A percentile compares a stretch with the other conserved stretches of the same genome.
Conservation (phyloP, 2,113 vertebrate genomes). For the Antechinus stuartii region DNA sequence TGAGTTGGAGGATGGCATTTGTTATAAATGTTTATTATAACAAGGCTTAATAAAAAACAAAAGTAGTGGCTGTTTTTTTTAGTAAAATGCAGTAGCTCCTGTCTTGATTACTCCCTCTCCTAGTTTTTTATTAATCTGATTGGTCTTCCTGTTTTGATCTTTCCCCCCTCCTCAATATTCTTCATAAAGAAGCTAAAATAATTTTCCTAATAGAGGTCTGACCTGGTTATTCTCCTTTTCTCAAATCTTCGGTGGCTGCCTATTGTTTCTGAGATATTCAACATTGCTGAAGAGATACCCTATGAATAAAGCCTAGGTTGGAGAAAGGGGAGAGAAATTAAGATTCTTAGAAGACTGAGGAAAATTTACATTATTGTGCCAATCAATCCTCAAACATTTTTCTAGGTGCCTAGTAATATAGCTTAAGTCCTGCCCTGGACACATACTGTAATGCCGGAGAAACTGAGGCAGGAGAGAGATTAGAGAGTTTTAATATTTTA, state of each 20-base stretch:
- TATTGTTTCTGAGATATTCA: neutral
- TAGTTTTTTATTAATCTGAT: neutral
- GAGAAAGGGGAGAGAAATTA: neutral
- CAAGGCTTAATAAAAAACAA: neutral
- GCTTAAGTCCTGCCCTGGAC: neutral
- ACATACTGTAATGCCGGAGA: too few species aligned
- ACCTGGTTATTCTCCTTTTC: neutral
- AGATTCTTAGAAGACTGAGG: neutral
- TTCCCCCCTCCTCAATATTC: neutral
- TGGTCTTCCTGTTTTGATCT: neutral
- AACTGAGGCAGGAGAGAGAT: too few species aligned
- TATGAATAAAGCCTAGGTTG: neutral
- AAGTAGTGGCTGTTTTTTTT: neutral
- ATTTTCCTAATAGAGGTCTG: neutral
- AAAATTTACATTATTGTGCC: neutral
- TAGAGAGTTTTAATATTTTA: too few species aligned
- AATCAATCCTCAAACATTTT: neutral
- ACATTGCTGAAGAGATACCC: neutral
- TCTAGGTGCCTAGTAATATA: neutral
- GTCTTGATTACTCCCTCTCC: neutral
- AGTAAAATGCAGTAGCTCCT: neutral
- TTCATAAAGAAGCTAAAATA: neutral
- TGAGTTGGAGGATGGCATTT: neutral
- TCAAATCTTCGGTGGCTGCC: neutral
- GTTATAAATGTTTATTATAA: neutral